Base-by-base conservation (phyloP, 2,888 invertebrate species). In the Lomographa bimaculata region DNA sequence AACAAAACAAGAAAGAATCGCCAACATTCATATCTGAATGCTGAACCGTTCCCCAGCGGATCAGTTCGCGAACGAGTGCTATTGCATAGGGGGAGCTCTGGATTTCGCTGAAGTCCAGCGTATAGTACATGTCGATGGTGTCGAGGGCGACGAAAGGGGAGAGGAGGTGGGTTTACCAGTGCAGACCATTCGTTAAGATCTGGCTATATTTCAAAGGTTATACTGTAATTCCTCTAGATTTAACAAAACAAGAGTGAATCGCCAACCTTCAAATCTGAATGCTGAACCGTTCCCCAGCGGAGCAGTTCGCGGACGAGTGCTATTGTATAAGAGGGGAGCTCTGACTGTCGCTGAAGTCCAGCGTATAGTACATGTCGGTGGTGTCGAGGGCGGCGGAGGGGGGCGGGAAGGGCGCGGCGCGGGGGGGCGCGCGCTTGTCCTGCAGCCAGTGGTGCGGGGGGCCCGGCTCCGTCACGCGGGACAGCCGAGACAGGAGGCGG, bases 261-360 rank as follows among this genome's bases (percentile, higher is more conserved):
- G n/a, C n/a, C 2, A 14, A 14, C 8, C 8, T 48, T 75, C 71
- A 87, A 50, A 87, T 82, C 54, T 78, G 76, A 57, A 87, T 82
- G 54, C 78, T 77, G 83, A 87, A 87, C 80, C 80, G 81, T 74
- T 87, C 84, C 68, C 86, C 86, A 7, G 85, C 80, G 72, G 86
- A 75, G 76, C 80, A 83, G 85, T 83, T 80, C 82, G 66, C 44
- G 46, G 85, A 71, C 78, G 82, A 79, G 76, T 80, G 85, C 84
- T 91, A 93, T 91, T 94, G 93, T 66, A 94, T 94, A 59, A 94
- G 91, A 12, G 94, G 94, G 7, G 94, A 93, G 70, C 92, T 93
- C 76, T 94, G 93, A 61, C 93, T 93, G 85, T 94, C 94, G 71
- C 93, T 93, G 87, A 94, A 93, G 79, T 94, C 94, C 57, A 94